Base-by-base conservation (phyloP, 2,888 invertebrate genomes). In the Drosophila atripex region DNA sequence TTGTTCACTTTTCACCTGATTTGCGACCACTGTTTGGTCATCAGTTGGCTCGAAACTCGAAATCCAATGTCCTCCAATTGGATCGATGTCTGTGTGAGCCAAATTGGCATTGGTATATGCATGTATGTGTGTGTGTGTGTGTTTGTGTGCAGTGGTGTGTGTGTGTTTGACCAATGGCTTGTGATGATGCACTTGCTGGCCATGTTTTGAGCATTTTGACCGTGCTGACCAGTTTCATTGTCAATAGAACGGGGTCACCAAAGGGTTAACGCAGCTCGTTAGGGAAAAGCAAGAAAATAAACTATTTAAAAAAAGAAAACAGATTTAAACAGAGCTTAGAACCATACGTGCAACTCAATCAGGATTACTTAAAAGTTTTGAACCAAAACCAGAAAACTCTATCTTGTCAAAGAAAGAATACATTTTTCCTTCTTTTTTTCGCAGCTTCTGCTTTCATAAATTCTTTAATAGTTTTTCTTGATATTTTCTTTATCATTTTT, bases 161-260 rank as follows among this genome's bases (percentile, higher is more conserved):
- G 50, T 41, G 39, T 39, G 21, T 28, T 28, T 57, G 39, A 54
- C 32, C 45, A 43, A 23, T 12, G 43, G 43, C 21, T 43, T 18
- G 18, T 11, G 43, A 43, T 43, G 39, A 41, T 41, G 39, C 39
- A 41, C 39, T 41, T 41, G 18, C 18, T 61, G 50, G 50, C 50
- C 43, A 50, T 63, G 60, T 50, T 43, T 49, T 12, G 12, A 50
- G 51, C 51, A 35, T 38, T 61, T 50, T 28, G 32, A 50, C 32
- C 50, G 60, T 50, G 50, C 38, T 64, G 63, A 63, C 45, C 52
- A 53, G 63, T 63, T 46, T 53, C 64, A 64, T 53, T 64, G 64
- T 63, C 64, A 63, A 39, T 25, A 53, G 64, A 25, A 18, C 49
- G 11, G 49, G 39, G 39, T 18, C 39, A 18, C 3, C 53, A 6